A percentile compares a stretch with the other conserved stretches of the same genome.
Conservation (phyloP, 2,888 invertebrate genomes). For the Troglohyphantes excavatus region DNA sequence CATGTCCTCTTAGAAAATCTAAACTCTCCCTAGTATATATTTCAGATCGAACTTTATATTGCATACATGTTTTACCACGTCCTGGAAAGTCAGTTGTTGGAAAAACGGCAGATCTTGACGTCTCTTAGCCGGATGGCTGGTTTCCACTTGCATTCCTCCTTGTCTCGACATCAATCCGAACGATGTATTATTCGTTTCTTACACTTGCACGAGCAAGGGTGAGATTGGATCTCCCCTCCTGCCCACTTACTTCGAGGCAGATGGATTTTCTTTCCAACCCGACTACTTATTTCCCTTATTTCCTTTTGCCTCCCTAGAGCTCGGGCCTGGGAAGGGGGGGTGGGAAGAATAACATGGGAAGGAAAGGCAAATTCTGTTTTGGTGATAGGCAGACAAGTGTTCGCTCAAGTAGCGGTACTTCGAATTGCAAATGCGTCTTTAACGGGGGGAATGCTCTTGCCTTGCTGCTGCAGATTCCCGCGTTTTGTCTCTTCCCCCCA, state of each 20-base stretch:
- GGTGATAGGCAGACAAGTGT: constrained; percentile 78
- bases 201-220: constrained; percentile 68
- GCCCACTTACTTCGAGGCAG: constrained; percentile 35
- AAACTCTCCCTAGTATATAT: constrained; percentile 62
- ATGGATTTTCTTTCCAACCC: constrained; percentile 37
- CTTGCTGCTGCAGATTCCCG: constrained; percentile 42
- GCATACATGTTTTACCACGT: constrained; percentile 77
- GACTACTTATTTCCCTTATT: constrained; percentile 57
- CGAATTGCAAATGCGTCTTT: constrained; percentile 77
- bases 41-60: constrained; percentile 77
- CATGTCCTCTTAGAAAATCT: constrained; percentile 68
- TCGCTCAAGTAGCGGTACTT: constrained; percentile 52
- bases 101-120: constrained; percentile 71
- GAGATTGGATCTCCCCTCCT: constrained; percentile 16
- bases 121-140: constrained; percentile 73
- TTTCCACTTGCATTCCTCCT: constrained; percentile 33
- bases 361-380: constrained; percentile 65
- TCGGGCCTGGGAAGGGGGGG: constrained; percentile 45
- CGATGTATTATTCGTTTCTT: constrained; percentile 74
- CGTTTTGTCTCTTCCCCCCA: background rate
- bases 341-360: constrained; percentile 55
- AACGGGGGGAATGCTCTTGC: constrained; percentile 59
- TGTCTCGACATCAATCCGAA: constrained; percentile 61
- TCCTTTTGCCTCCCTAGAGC: constrained; percentile 45
- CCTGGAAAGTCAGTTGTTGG: constrained; percentile 55